Conservation (phyloP, 2,888 invertebrate species). For the Drosophila emarginata region DNA sequence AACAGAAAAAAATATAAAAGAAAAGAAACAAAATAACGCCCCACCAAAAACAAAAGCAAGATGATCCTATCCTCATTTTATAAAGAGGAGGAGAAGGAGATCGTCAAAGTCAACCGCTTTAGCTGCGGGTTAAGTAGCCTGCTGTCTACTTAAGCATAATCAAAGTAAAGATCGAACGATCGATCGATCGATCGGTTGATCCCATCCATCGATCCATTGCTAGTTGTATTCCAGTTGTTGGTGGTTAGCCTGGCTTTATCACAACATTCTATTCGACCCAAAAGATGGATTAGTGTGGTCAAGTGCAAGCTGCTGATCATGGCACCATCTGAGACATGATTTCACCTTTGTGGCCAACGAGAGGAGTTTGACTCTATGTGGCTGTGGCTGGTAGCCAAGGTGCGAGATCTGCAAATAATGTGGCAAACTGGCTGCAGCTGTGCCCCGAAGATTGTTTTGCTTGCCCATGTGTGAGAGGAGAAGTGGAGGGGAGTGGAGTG, state of each 20-base stretch:
- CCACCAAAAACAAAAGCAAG: conserved; percentile 59
- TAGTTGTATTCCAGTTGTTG: conserved; percentile 18
- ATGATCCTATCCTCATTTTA: conserved; percentile 47
- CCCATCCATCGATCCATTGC: conserved; percentile 29
- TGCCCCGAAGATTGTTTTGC: conserved; percentile 13
- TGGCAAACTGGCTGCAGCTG: conserved; percentile 68
- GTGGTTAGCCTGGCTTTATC: conserved; percentile 58
- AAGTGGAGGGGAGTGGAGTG: no score
- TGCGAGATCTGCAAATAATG: conserved; percentile 76
- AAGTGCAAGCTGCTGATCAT: conserved; percentile 62
- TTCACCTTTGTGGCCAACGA: conserved; percentile 5
- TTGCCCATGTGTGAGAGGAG: neutral
- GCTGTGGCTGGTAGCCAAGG: conserved; percentile 56
- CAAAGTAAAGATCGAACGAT: conserved; percentile 62
- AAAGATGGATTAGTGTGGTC: conserved; percentile 72
- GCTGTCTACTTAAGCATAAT: conserved; percentile 80
- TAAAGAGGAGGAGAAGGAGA: conserved; percentile 14
- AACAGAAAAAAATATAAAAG: neutral
- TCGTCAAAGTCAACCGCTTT: conserved; percentile 70
- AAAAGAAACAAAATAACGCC: conserved; percentile 61
- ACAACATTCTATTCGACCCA: conserved; percentile 54
- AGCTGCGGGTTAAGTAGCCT: conserved; percentile 79
- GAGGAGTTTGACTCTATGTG: neutral
- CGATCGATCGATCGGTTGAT: conserved; percentile 36
- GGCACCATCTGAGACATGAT: conserved; percentile 34